Base-by-base conservation (phyloP, 2,888 invertebrate species). In the Epinotia demarniana region DNA sequence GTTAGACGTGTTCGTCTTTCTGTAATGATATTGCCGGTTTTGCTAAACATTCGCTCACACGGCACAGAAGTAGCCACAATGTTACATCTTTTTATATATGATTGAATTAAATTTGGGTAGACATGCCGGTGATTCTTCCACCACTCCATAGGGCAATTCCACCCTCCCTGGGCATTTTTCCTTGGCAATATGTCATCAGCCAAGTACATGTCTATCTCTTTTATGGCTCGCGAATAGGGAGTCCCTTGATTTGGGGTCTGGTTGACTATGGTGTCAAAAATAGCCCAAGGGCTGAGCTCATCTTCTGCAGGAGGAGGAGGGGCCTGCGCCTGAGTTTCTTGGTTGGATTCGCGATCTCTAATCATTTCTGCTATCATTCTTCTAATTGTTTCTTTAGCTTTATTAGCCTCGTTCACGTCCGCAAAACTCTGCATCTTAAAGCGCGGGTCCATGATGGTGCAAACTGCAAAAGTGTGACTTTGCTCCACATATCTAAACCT, bases 401-500 rank as follows among this genome's bases (percentile, higher is more conserved):
- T 78, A 12, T 11, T 61, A 13, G 79, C 80, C 23, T 79, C 75
- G 23, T 16, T 70, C 64, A 62, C 23, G 12, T 80, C 78, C 2
- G 70, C 19, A 78, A 80, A 81, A 11, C 46, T 79, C 16, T 60
- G 23, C 68, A 74, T 60, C 72, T 80, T 80, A 39, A 77, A 78
- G 0, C 77, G 23, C 5, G 80, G 80, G 61, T 80, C 81, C 73
- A 80, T 19, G 60, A 80, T 79, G 13, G 81, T 82, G 55, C 67
- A 76, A 19, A 80, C 9, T 0, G 79, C 39, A 72, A 80, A 79
- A 18, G 78, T 80, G 16, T 77, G 73, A 63, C 79, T 81, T 60
- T 76, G 58, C 76, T 81, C 79, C 4, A 82, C 53, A 6, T 11
- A 9, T 68, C n/a, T n/a, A 55, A 81, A 81, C n/a, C 80, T 67